phyloP scores from a whole-genome alignment of 2,888 invertebrate genomes.

The Chaetoderma sp. region DNA sequence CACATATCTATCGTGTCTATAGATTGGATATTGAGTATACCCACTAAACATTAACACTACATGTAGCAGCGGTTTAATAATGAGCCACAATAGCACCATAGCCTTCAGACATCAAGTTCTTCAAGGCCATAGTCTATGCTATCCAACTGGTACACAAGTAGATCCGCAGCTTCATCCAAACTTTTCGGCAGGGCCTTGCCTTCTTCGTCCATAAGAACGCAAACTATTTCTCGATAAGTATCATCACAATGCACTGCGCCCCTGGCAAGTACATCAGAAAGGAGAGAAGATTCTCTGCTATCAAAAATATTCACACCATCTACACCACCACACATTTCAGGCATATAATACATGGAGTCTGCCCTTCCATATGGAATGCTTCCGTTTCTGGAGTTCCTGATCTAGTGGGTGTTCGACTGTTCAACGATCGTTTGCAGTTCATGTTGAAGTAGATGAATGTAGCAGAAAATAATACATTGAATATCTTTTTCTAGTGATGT shows the following conservation, averaged over 20 bases:
- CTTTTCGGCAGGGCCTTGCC: neutral
- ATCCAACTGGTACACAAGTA: too few species aligned
- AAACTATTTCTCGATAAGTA: neutral
- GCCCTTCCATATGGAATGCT: too few species aligned
- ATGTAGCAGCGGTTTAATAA: too few species aligned
- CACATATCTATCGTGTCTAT: too few species aligned
- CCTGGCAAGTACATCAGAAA: neutral
- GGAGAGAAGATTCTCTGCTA: neutral
- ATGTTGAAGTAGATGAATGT: neutral
- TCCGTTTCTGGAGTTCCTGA: neutral
- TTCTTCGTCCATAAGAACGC: neutral
- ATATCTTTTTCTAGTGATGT: neutral
- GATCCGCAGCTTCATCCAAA: too few species aligned
- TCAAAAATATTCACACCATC: neutral
- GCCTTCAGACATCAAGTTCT: too few species aligned
- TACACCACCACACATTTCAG: neutral
- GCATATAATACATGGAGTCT: neutral
- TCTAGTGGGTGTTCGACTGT: conserved; percentile 8
- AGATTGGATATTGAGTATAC: too few species aligned
- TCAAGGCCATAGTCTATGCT: too few species aligned
- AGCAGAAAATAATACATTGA: neutral
- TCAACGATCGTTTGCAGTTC: neutral
- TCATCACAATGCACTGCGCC: neutral
- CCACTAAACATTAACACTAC: too few species aligned
- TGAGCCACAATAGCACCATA: too few species aligned